Evolutionary conservation across 2,797 vertebrate genomes (phyloP), one percentile per base, ranked within the genome.

Genomic region (Rhinella marina): DNA sequence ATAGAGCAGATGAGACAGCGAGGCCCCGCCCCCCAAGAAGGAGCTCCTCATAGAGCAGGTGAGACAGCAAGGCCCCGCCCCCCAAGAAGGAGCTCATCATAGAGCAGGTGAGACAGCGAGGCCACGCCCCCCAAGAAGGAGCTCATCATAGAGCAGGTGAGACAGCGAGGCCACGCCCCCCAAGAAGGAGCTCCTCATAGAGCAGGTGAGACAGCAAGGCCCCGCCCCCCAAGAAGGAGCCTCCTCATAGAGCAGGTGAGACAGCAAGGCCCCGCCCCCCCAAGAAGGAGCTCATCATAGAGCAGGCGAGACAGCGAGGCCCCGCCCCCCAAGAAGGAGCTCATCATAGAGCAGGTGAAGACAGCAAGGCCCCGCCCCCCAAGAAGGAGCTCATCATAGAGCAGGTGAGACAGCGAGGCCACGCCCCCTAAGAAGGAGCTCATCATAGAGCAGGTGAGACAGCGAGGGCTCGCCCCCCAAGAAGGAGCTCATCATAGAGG

Each of bases 11-110:
- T n/a, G n/a, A n/a, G n/a, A n/a, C 29, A 95, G 92, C 14, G 97
- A 99, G 27, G 95, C 97, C 0, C 95, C 93, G 80, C 93, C 96
- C 54, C 96, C 97, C 0, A 98, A 95, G 91, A 98, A 96, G 90
- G 95, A 97, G 76, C 95, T 99, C 0, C 68, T 99, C 89, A 91
- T 99, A 64, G 98, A 99, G 90, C 98, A 99, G 97, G 98, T 99
- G 93, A 73, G 12, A 54, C 29, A 95, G 92, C 14, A 97, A 99
- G 27, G 95, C 97, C 0, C 95, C 93, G 80, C 93, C 96, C 54
- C 96, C 97, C 0, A 98, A 95, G 91, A 98, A 96, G 90, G 95
- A 97, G 76, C 95, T 99, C 0, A 68, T 99, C 89, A 91, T 99
- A 64, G 98, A 99, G 90, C 98, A 99, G 97, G 98, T 99, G 93